phyloP scores from a whole-genome alignment of 53 echinoderm and acorn worm species.

The Echinometra lucunter region DNA sequence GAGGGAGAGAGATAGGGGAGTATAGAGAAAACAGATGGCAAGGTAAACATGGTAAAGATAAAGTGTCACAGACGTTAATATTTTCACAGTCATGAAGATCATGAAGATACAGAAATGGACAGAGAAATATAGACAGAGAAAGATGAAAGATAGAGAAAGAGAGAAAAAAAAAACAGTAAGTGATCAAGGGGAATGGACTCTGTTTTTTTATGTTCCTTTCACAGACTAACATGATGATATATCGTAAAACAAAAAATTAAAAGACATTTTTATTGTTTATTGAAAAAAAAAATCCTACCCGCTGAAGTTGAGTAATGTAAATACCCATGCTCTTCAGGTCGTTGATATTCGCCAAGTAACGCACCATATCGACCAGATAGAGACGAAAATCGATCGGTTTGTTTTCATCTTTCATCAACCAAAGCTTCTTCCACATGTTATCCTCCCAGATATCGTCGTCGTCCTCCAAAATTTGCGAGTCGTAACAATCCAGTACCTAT shows the following conservation, averaged over 20 bases:
- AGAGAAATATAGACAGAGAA: too few species aligned
- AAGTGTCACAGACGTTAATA: too few species aligned
- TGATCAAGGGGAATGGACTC: too few species aligned
- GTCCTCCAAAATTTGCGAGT: not conserved
- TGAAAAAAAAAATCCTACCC: not conserved
- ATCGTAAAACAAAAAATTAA: too few species aligned
- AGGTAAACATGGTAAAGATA: too few species aligned
- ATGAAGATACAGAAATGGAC: not conserved
- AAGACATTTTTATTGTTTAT: too few species aligned
- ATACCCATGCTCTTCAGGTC: conserved; percentile 49
- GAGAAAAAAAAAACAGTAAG: too few species aligned
- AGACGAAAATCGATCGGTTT: conserved; percentile 50
- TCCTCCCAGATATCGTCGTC: conserved; percentile 51
- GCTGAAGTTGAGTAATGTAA: conserved; percentile 40
- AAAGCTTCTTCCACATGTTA: conserved; percentile 23
- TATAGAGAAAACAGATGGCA: too few species aligned
- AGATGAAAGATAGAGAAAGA: too few species aligned
- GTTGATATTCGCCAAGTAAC: conserved; percentile 40
- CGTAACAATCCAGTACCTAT: not conserved
- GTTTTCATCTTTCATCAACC: not conserved
- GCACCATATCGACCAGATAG: conserved; percentile 56
- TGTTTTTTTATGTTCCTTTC: too few species aligned
- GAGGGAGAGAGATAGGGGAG: not conserved
- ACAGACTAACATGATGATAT: too few species aligned
- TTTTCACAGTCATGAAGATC: too few species aligned